Percentiles rank a stretch among this genome's conserved stretches.
phyloP scores from a whole-genome alignment of 2,113 vertebrate species.

The Hyperoodon ampullatus region DNA sequence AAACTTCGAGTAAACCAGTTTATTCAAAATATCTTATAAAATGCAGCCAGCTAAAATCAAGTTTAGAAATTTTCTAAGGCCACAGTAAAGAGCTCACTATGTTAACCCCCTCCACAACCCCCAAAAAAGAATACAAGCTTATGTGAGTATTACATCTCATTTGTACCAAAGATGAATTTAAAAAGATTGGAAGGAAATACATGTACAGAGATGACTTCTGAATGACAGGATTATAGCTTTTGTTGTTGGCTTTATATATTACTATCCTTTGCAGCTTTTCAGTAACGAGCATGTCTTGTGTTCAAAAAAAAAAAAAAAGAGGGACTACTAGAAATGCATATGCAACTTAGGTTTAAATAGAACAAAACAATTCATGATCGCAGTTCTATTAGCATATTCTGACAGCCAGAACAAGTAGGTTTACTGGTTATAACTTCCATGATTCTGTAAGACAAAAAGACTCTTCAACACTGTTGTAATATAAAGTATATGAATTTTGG shows the following conservation, averaged over 20 bases:
- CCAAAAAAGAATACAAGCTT: neutral
- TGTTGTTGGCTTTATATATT: neutral
- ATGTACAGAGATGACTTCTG: neutral
- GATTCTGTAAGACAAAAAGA: neutral
- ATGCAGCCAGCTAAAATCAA: conserved; percentile 5
- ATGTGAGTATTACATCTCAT: neutral
- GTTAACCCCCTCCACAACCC: neutral
- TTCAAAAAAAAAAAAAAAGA: neutral
- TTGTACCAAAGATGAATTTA: neutral
- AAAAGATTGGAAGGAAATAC: neutral
- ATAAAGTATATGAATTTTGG: neutral
- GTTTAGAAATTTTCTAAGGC: conserved; percentile 20
- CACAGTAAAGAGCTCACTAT: neutral
- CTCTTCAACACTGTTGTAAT: neutral
- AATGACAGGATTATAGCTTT: neutral
- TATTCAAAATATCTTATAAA: conserved; percentile 45
- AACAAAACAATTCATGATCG: neutral
- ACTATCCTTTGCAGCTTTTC: neutral
- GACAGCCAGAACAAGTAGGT: neutral
- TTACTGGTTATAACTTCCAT: neutral
- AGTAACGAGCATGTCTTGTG: neutral
- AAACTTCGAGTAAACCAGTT: neutral
- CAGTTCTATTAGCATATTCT: neutral
- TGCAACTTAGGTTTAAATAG: neutral
- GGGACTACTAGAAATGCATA: neutral